Evolutionary conservation across 2,888 invertebrate genomes (phyloP), one percentile per base, ranked within the genome.

Genomic region (Parapristionchus giblindavisi): DNA sequence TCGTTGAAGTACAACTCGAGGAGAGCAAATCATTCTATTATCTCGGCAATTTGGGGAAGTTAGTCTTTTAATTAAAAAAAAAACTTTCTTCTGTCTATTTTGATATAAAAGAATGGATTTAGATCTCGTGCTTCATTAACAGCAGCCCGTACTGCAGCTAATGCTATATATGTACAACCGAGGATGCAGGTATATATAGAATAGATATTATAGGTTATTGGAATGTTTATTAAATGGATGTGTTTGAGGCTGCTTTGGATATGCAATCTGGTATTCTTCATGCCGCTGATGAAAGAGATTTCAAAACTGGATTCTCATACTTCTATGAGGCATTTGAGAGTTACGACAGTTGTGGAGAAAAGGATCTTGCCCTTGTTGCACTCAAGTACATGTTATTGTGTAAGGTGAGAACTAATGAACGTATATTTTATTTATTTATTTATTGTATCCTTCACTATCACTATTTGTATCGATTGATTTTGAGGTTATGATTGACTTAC

Each of bases 1-100:
- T 99, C 81, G 98, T 99, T 0, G 99, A 99, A 91, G 98, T 99
- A 14, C 95, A 98, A 87, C 91, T 99, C 81, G 91, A 99, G 85
- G 99, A 99, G 90, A 96, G 96, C 89, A 98, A 99, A 91, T 96
- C 97, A 74, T 99, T 94, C 90, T 97, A 99, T 91, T 95, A 96
- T 75, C 91, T 99, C 80, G 94, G 95, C 88, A 99, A 99, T 90
- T 91, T 98, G 88, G 95, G 96, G 4, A 97, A 96, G 88, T 71
- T 29, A 2, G 27, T 17, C 3, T 58, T 58, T 43, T 17, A 43
- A 8, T 8, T 43, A 14, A 17, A 17, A 43, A 43, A 14, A n/a
- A n/a, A n/a, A n/a, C n/a, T n/a, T n/a, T n/a, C n/a, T n/a, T n/a
- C n/a, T n/a, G n/a, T n/a, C n/a, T n/a, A n/a, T n/a, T n/a, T n/a